A percentile compares a stretch with the other conserved stretches of the same genome.
phyloP scores from a whole-genome alignment of 35 echinoderm and acorn worm species.

The Apostichopus californicus region DNA sequence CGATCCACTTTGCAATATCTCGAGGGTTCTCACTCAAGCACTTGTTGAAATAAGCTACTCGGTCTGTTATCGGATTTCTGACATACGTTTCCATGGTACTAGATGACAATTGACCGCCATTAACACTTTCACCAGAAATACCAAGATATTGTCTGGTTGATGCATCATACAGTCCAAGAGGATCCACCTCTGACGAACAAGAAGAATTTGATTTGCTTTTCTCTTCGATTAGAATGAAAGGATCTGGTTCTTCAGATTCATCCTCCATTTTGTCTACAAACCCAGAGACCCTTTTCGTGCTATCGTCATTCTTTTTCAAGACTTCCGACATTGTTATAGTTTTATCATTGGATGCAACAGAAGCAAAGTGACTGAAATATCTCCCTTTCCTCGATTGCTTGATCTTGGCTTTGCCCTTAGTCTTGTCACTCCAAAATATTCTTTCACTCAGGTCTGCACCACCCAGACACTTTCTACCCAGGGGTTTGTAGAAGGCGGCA shows the following conservation, averaged over 20 bases:
- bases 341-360: background rate
- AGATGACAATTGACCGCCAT: background rate
- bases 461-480: slow-evolving; percentile 87
- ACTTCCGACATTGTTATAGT: slow-evolving; percentile 12
- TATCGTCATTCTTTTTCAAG: background rate
- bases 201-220: background rate
- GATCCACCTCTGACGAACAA: slow-evolving; percentile 51
- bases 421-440: slow-evolving; percentile 58
- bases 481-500: slow-evolving; percentile 70
- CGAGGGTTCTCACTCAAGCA: slow-evolving; percentile 75
- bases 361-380: slow-evolving; percentile 55
- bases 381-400: slow-evolving; percentile 27
- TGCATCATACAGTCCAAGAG: slow-evolving; percentile 70
- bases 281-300: background rate
- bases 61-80: slow-evolving; percentile 18
- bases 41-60: slow-evolving; percentile 63
- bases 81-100: background rate
- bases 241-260: background rate
- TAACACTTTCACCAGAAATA: background rate
- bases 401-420: slow-evolving; percentile 67
- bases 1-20: slow-evolving; percentile 77
- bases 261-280: slow-evolving; percentile 16
- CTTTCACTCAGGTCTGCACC: background rate
- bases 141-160: slow-evolving; percentile 66
- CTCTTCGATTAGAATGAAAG: slow-evolving; percentile 9